Conservation (phyloP, 1,140 invertebrate genomes). For the Bursaphelenchus mucronatus region DNA sequence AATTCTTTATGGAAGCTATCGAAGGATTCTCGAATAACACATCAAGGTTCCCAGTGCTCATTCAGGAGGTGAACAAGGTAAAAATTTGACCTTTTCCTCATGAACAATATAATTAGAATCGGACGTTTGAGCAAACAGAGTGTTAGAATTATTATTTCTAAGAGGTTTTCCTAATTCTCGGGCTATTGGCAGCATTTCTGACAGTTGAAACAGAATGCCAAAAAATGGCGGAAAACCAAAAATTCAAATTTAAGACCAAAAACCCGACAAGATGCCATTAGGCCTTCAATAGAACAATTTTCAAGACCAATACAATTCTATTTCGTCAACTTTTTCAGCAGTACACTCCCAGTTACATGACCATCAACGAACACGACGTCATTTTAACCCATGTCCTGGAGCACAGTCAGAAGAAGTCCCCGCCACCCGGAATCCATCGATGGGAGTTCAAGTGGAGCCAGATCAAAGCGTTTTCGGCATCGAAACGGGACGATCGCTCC, state of each 20-base stretch:
- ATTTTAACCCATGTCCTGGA: conserved; percentile 59
- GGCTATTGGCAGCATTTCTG: too few species aligned
- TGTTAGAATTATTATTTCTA: conserved; percentile 13
- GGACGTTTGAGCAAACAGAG: background rate
- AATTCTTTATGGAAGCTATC: conserved; percentile 92
- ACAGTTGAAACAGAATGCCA: too few species aligned
- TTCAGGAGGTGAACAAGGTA: conserved; percentile 88
- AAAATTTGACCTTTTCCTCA: background rate
- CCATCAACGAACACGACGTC: conserved; percentile 53
- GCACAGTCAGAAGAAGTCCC: conserved; percentile 70
- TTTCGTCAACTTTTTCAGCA: conserved; percentile 33
- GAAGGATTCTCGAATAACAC: conserved; percentile 63
- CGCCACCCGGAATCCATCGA: conserved; percentile 79
- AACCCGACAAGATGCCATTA: too few species aligned
- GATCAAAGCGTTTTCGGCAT: conserved; percentile 81
- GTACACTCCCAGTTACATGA: conserved; percentile 58
- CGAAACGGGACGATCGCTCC: conserved; percentile 89
- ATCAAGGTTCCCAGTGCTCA: conserved; percentile 66
- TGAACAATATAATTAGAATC: conserved; percentile 1
- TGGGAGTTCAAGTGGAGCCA: conserved; percentile 86
- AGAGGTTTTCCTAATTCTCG: background rate
- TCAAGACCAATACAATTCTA: background rate
- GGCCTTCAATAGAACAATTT: background rate
- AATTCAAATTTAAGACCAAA: too few species aligned
- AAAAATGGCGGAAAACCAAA: too few species aligned